phyloP scores from a whole-genome alignment of 2,113 vertebrate genomes.

The Tapirus terrestris region DNA sequence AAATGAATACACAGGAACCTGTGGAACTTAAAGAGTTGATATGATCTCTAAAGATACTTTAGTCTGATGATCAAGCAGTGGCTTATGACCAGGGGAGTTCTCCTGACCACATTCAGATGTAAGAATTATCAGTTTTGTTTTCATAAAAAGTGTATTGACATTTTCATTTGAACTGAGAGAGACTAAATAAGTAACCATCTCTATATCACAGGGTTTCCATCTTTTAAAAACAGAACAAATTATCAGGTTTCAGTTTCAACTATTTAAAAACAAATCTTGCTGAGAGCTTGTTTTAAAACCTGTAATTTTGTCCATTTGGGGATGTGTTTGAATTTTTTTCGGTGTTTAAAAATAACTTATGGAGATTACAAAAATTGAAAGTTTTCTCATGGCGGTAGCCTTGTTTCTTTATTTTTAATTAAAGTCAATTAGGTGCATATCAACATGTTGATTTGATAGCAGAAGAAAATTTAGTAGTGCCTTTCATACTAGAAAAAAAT shows the following conservation, averaged over 20 bases:
- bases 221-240: slow-evolving; percentile 24
- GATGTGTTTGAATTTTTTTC: slow-evolving; percentile 6
- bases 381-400: not conserved
- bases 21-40: not conserved
- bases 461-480: slow-evolving; percentile 49
- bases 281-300: slow-evolving; percentile 11
- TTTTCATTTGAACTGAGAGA: not conserved
- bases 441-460: slow-evolving; percentile 55
- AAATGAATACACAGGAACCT: not conserved
- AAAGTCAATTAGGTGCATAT: slow-evolving; percentile 57
- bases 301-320: slow-evolving; percentile 32
- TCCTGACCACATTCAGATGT: not conserved
- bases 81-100: not conserved
- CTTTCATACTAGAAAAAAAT: slow-evolving; percentile 50
- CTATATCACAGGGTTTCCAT: not conserved
- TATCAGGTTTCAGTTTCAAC: slow-evolving; percentile 31
- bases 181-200: not conserved
- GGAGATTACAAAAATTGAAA: not conserved
- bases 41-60: not conserved
- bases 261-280: slow-evolving; percentile 11
- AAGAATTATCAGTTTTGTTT: not conserved
- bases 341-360: not conserved
- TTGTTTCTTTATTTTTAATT: slow-evolving; percentile 64
- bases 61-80: not conserved
- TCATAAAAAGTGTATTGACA: not conserved